Evolutionary conservation across 2,888 invertebrate species (phyloP), one percentile per base, ranked within the genome.

Genomic region (Meta bourneti): DNA sequence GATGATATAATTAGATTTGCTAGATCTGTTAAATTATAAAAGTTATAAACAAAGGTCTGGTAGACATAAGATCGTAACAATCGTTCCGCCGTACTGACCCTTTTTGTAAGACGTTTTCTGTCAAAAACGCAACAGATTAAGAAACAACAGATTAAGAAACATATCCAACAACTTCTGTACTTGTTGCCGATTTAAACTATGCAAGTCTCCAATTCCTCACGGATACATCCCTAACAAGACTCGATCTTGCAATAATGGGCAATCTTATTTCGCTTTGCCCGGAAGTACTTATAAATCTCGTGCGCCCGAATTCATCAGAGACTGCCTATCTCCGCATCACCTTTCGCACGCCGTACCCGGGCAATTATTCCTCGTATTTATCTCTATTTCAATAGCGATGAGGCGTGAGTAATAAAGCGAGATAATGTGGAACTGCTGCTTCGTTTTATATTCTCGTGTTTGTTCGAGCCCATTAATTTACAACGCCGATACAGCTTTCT

Each of bases 311-410:
- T 51, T 51, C 77, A 9, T 51, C 51, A 8, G 19, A 77, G 77
- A 52, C 52, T 77, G 77, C 19, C 19, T 19, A 51, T 77, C 77
- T 51, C 51, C 8, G 34, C 49, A 77, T 49, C 8, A n/a, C 9
- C 51, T 51, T 52, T n/a, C 13, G 51, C 49, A 16, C 34, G 69
- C 16, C 48, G 34, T 34, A 69, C 7, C 19, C 61, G 61, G 20
- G 54, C 19, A 79, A 51, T 79, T 81, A 81, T 48, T 81, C 70
- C 80, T 16, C 48, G 16, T 48, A 81, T 81, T 81, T 81, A 69
- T 81, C 80, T 61, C 80, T 34, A 81, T 81, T 81, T 70, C 77
- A 19, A 77, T 77, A 77, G 51, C 19, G n/a, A n/a, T n/a, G 77
- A 51, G 16, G 51, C 77, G 77, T 19, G 19, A 77, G 51, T 19